phyloP scores from a whole-genome alignment of 2,797 vertebrate species.

The Masticophis lateralis region DNA sequence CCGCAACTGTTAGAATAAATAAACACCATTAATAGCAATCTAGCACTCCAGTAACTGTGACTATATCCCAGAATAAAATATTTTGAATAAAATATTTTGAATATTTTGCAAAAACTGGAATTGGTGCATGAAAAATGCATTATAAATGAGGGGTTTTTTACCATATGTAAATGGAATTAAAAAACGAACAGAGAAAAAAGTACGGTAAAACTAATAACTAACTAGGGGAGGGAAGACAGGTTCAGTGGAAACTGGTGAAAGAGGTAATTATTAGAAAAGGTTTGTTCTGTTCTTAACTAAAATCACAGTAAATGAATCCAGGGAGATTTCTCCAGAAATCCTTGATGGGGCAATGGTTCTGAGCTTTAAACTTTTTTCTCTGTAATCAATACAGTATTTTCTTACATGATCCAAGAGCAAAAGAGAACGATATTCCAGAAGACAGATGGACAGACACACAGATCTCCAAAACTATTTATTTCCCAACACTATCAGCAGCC shows the following conservation, averaged over 20 bases:
- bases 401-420: background rate
- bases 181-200: background rate
- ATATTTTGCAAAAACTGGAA: background rate
- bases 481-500: background rate
- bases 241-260: background rate
- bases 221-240: background rate
- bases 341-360: background rate
- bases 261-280: background rate
- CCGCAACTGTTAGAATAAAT: conserved; percentile 78
- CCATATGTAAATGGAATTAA: background rate
- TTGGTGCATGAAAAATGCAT: rapidly evolving
- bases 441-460: background rate
- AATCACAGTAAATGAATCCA: background rate
- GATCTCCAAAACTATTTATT: background rate
- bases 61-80: background rate
- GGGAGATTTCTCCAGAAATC: background rate
- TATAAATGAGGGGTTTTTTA: background rate
- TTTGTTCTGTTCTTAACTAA: background rate
- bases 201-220: background rate
- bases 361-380: background rate
- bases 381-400: background rate
- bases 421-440: background rate
- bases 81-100: too few relatives aligned
- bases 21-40: conserved; percentile 1
- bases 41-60: background rate